Conservation (phyloP, 1,140 invertebrate species). For the Aphis craccivora region DNA sequence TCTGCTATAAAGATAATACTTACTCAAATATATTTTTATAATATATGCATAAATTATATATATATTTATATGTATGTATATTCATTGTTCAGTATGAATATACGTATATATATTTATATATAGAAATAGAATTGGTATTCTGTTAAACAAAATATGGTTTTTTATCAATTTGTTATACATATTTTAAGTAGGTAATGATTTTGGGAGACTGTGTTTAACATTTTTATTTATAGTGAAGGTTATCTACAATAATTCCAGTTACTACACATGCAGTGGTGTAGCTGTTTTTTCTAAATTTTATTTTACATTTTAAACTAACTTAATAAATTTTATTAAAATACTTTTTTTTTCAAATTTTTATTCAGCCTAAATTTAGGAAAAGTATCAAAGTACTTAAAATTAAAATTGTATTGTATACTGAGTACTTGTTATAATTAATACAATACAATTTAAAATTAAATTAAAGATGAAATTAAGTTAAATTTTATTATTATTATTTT, state of each 20-base stretch:
- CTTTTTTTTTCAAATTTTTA: neutral
- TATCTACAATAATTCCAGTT: constrained; percentile 43
- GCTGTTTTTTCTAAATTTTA: constrained; percentile 13
- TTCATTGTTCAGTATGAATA: neutral
- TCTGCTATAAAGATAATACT: neutral
- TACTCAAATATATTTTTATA: neutral
- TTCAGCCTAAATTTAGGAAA: neutral
- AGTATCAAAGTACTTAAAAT: neutral
- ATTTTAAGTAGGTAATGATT: neutral
- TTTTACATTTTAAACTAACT: neutral
- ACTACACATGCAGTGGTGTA: constrained; percentile 26
- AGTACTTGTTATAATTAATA: neutral
- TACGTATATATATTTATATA: neutral
- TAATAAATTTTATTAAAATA: neutral
- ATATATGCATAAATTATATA: neutral
- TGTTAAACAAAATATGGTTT: neutral
- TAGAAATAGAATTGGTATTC: neutral
- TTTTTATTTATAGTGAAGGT: constrained; percentile 49
- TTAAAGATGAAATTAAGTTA: neutral
- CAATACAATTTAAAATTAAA: neutral
- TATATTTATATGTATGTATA: neutral
- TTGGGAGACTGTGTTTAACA: constrained; percentile 33
- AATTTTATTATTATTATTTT: neutral
- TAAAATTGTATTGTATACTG: neutral
- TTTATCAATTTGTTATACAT: neutral